Conservation (phyloP, 2,888 invertebrate genomes). For the Drepana falcataria region DNA sequence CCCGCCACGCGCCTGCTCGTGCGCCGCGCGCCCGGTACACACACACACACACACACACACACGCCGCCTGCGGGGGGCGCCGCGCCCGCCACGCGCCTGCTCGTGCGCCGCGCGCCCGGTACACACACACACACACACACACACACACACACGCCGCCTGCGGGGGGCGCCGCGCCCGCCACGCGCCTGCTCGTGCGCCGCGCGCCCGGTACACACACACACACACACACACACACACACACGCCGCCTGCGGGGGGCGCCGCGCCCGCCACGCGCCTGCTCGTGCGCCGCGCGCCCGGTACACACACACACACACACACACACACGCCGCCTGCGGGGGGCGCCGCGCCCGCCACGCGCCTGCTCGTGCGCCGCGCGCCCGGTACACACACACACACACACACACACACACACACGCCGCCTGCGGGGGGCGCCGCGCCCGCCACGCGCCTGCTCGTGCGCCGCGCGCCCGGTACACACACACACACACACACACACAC, state of each 20-base stretch:
- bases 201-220: conserved; percentile 28
- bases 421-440: too few species aligned
- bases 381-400: conserved; percentile 16
- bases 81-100: too few species aligned
- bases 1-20: conserved; percentile 88
- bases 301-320: too few species aligned
- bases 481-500: too few species aligned
- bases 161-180: conserved; percentile 90
- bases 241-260: too few species aligned
- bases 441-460: too few species aligned
- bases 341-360: conserved; percentile 88
- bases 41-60: neutral
- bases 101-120: too few species aligned
- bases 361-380: conserved; percentile 81
- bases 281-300: too few species aligned
- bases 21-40: conserved; percentile 50
- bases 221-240: neutral
- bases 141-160: conserved; percentile 69
- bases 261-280: too few species aligned
- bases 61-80: too few species aligned
- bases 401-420: neutral
- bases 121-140: too few species aligned
- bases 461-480: too few species aligned
- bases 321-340: conserved; percentile 87
- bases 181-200: conserved; percentile 85